Evolutionary conservation across 64 coral and sea anemone genomes (phyloP).

Genomic region (Catalaphyllia jardinei): DNA sequence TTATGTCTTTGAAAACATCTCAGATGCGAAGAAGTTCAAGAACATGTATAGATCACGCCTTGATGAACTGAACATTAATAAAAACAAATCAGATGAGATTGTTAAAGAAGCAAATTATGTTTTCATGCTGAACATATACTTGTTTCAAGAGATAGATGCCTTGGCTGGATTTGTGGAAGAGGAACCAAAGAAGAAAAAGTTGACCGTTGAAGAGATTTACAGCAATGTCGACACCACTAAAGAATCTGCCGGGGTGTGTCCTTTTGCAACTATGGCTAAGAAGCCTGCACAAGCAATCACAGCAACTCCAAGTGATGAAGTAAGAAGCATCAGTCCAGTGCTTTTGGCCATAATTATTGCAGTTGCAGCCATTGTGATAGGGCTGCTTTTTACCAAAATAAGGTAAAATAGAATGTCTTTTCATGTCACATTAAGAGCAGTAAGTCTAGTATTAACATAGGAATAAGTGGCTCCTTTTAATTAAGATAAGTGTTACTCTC

Average conservation of each 20-base stretch:
- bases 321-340: conserved; percentile 43
- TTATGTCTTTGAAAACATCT: conserved; percentile 78
- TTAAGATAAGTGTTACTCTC: too few species aligned
- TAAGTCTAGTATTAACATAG: not conserved
- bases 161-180: conserved; percentile 58
- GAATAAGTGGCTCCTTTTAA: too few species aligned
- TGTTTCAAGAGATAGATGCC: conserved; percentile 91
- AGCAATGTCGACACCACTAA: not conserved
- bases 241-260: conserved; percentile 48
- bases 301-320: not conserved
- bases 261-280: conserved; percentile 87
- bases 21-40: conserved; percentile 88
- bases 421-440: not conserved
- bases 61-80: conserved; percentile 67
- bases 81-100: conserved; percentile 78
- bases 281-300: not conserved
- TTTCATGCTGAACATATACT: conserved; percentile 77
- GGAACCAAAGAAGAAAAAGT: conserved; percentile 9
- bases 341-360: conserved; percentile 69
- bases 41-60: conserved; percentile 78
- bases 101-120: conserved; percentile 79
- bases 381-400: conserved; percentile 39
- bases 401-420: not conserved
- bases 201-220: conserved; percentile 15
- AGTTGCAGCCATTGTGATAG: conserved; percentile 58